Evolutionary conservation across 30 jellyfish, hydroid and myxozoan genomes (phyloP).

Genomic region (Aurelia coerulea): DNA sequence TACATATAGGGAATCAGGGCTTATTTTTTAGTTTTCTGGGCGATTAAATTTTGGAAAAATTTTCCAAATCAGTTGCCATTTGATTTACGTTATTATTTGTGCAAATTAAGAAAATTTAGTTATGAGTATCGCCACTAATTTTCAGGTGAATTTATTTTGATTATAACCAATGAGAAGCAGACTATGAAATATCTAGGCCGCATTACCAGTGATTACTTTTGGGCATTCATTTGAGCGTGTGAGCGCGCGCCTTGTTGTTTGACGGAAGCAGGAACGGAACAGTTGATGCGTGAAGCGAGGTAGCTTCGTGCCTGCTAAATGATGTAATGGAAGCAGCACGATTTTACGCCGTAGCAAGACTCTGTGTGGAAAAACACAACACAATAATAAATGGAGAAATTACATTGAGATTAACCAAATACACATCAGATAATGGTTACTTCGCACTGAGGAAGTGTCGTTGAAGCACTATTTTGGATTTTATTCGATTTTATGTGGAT

Average conservation of each 20-base stretch:
- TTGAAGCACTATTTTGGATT: too few relatives aligned
- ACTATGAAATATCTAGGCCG: constrained; percentile 34
- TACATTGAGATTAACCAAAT: background rate
- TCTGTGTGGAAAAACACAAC: constrained; percentile 5
- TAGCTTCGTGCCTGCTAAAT: constrained; percentile 63
- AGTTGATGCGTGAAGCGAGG: constrained; percentile 71
- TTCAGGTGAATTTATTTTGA: too few relatives aligned
- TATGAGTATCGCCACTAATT: too few relatives aligned
- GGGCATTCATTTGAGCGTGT: constrained; percentile 79
- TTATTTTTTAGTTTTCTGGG: too few relatives aligned
- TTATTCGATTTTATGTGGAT: too few relatives aligned
- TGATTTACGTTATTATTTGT: too few relatives aligned
- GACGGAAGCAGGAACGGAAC: constrained; percentile 71
- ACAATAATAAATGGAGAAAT: background rate
- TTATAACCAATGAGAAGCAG: too few relatives aligned
- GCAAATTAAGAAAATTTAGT: too few relatives aligned
- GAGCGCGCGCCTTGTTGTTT: constrained; percentile 78
- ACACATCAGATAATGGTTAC: background rate
- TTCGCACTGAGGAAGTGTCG: too few relatives aligned
- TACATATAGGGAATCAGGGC: too few relatives aligned
- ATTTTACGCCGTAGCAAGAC: constrained; percentile 16
- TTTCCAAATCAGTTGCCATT: too few relatives aligned
- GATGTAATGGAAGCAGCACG: constrained; percentile 66
- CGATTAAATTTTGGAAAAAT: too few relatives aligned
- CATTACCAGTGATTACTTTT: constrained; percentile 58